A percentile compares a stretch with the other conserved stretches of the same genome.
Conservation (phyloP, 2,113 vertebrate genomes). For the Calypte anna region DNA sequence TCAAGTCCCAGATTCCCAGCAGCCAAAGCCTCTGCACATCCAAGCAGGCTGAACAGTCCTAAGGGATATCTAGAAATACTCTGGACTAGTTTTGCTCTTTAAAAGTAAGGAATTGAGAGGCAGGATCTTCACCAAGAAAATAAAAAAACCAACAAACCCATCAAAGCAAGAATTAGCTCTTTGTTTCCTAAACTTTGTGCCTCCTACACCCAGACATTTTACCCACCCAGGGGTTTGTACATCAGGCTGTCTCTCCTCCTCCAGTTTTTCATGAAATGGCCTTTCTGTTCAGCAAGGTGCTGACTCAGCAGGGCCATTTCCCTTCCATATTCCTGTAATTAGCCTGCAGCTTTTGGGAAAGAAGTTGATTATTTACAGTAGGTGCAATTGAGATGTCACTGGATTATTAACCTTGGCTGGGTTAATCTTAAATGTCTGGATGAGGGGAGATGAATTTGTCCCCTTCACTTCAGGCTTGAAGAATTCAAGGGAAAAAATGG, state of each 20-base stretch:
- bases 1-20: not conserved
- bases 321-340: constrained; percentile 20
- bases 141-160: not conserved
- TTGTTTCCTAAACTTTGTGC: not conserved
- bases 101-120: not conserved
- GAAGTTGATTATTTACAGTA: constrained; percentile 48
- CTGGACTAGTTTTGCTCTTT: not conserved
- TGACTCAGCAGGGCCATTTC: not conserved
- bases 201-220: not conserved
- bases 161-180: not conserved
- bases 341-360: not conserved
- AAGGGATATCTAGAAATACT: fast-evolving
- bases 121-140: not conserved
- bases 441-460: not conserved
- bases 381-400: constrained; percentile 38
- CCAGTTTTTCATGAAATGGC: not conserved
- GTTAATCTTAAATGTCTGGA: constrained; percentile 4
- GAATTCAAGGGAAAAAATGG: not conserved
- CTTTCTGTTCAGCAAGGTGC: not conserved
- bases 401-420: constrained; percentile 53
- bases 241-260: not conserved
- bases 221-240: not conserved
- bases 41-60: not conserved
- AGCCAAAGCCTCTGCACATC: not conserved
- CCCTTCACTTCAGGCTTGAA: not conserved